These are phyloP conservation scores for Amphibalanus amphitrite DNA, from an alignment of 1,140 invertebrate genomes.

Conservation along the genomic window DNA sequence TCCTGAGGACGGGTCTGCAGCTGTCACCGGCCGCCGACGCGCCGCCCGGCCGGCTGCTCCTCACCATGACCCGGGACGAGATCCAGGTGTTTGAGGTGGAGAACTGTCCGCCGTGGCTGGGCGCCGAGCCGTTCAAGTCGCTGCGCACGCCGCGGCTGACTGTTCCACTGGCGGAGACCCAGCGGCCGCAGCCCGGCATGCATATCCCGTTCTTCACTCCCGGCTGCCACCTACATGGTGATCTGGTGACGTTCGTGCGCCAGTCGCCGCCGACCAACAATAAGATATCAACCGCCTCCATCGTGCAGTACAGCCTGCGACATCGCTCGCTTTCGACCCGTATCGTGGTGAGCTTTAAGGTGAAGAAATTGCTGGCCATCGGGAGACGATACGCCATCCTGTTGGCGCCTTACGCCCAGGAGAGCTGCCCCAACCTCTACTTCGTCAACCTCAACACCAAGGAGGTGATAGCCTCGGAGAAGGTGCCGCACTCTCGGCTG, in stretches of 20 bases:
- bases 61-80: not conserved
- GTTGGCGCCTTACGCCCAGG: conserved; percentile 16
- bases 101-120: not conserved
- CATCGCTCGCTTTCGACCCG: not conserved
- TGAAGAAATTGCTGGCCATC: conserved; percentile 20
- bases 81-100: conserved; percentile 2
- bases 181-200: not conserved
- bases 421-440: conserved; percentile 18
- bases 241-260: not conserved
- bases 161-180: not conserved
- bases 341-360: conserved; percentile 17
- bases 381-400: conserved; percentile 19
- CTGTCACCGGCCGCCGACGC: not conserved
- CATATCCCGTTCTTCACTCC: conserved; percentile 3
- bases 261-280: not conserved
- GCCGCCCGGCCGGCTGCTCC: not conserved
- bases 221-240: conserved; percentile 6
- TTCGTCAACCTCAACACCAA: conserved; percentile 17
- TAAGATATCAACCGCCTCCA: not conserved
- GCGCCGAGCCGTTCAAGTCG: not conserved
- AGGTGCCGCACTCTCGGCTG: conserved; percentile 20
- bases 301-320: not conserved
- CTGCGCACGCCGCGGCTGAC: not conserved
- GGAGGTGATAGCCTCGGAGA: conserved; percentile 16
- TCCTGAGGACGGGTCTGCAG: conserved; percentile 11